Conservation (phyloP, 2,888 invertebrate genomes). For the Tillus elongatus region DNA sequence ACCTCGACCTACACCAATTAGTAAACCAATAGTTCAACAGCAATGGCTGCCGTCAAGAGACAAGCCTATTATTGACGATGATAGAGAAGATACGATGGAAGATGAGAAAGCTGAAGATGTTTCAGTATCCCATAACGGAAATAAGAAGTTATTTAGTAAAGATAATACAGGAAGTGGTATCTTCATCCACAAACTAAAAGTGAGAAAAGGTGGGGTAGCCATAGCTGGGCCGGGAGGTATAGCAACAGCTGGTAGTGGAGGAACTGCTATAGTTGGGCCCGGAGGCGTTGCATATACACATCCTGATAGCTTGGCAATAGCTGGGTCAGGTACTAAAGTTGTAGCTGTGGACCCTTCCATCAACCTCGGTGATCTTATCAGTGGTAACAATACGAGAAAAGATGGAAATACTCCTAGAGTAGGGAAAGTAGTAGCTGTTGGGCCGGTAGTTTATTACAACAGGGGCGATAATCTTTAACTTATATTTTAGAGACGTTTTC, state of each 20-base stretch:
- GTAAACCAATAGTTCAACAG: too few species aligned
- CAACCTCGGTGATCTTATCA: constrained; percentile 49
- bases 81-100: constrained; percentile 11
- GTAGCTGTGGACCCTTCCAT: constrained; percentile 55
- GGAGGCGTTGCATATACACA: constrained; percentile 68
- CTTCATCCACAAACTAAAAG: constrained; percentile 59
- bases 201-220: constrained; percentile 66
- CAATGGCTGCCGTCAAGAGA: constrained; percentile 22
- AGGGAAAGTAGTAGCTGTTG: constrained; percentile 63
- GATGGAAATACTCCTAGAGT: constrained; percentile 44
- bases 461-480: constrained; percentile 25
- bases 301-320: constrained; percentile 65
- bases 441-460: constrained; percentile 62
- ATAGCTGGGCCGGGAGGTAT: constrained; percentile 77
- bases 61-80: constrained; percentile 22
- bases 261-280: constrained; percentile 72
- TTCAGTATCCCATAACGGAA: constrained; percentile 27
- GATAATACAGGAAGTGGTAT: constrained; percentile 51
- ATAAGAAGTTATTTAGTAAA: constrained; percentile 33
- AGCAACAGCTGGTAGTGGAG: constrained; percentile 69
- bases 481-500: too few species aligned
- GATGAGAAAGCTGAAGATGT: constrained; percentile 25
- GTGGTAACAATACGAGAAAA: constrained; percentile 32
- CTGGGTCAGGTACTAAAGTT: constrained; percentile 64
- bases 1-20: neutral